phyloP scores from a whole-genome alignment of 2,113 vertebrate species.

The Lophotis ruficrista region DNA sequence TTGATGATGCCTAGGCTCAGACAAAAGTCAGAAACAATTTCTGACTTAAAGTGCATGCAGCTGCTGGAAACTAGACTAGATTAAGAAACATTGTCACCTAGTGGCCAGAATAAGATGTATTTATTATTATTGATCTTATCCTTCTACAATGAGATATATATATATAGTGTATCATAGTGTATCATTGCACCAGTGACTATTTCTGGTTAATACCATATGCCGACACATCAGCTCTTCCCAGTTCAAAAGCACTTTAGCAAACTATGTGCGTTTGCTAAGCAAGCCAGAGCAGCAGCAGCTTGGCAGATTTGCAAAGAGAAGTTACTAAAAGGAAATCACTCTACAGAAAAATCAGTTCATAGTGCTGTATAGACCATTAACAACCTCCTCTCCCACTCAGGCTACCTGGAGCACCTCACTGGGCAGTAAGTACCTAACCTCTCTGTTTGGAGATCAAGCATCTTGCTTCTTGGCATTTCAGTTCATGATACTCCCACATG shows the following conservation, averaged over 20 bases:
- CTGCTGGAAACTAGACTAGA: neutral
- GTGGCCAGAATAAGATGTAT: neutral
- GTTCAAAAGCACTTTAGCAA: neutral
- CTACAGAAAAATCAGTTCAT: neutral
- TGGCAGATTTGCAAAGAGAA: neutral
- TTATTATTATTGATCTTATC: neutral
- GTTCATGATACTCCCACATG: neutral
- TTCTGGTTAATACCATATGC: neutral
- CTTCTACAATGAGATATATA: neutral
- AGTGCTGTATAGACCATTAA: neutral
- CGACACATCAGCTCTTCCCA: neutral
- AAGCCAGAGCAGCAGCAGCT: neutral
- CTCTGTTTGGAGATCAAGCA: neutral
- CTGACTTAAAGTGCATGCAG: neutral
- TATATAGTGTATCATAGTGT: neutral
- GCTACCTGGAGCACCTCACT: neutral
- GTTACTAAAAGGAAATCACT: neutral
- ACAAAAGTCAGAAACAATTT: neutral
- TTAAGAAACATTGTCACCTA: conserved; percentile 52
- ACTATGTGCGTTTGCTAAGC: neutral
- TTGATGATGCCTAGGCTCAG: neutral
- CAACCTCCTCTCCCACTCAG: neutral
- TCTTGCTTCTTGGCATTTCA: neutral
- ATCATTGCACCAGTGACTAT: neutral
- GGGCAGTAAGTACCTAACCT: rapidly evolving